Evolutionary conservation across 2,113 vertebrate genomes (phyloP).

Genomic region (Daboia siamensis): DNA sequence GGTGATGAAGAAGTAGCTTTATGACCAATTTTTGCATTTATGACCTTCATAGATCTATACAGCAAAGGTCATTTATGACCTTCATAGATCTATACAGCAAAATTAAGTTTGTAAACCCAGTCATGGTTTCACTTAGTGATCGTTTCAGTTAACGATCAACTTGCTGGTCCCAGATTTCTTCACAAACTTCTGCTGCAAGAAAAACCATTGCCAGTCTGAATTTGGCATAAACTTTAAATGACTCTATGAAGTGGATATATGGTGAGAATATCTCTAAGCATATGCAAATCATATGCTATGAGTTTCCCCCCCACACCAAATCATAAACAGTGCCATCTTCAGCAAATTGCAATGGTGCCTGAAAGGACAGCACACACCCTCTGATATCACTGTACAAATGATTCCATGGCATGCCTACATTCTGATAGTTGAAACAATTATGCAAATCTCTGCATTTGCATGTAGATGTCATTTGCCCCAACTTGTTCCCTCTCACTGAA

Average conservation of each 20-base stretch:
- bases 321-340: not conserved
- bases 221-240: not conserved
- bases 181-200: not conserved
- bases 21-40: not conserved
- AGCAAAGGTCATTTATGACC: not conserved
- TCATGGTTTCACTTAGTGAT: not conserved
- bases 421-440: not conserved
- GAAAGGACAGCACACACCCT: not conserved
- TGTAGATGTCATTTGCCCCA: not conserved
- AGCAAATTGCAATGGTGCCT: not conserved
- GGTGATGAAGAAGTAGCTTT: not conserved
- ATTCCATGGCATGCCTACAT: not conserved
- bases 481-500: not conserved
- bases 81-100: not conserved
- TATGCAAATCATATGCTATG: not conserved
- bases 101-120: not conserved
- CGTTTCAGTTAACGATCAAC: not conserved
- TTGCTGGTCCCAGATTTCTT: not conserved
- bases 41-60: not conserved
- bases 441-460: not conserved
- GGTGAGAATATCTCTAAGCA: not conserved
- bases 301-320: not conserved
- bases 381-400: not conserved
- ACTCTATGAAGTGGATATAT: not conserved
- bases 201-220: not conserved